Base-by-base conservation (phyloP, 2,888 invertebrate genomes). In the Plebejus anna region DNA sequence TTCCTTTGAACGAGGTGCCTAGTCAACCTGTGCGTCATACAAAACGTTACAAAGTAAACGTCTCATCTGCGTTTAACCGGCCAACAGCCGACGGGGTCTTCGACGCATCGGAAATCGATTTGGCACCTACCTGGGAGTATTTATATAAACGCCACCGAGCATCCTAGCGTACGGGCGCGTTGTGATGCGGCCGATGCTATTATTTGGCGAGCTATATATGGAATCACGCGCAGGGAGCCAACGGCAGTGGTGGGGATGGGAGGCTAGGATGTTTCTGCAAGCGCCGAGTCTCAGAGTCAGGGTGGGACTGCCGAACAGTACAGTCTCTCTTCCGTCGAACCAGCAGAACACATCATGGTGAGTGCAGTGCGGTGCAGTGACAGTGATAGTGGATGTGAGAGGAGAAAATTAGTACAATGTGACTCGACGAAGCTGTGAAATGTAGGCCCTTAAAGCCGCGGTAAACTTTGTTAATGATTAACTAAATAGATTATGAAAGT, bases 311-410 rank as follows among this genome's bases (percentile, higher is more conserved):
- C 90, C 90, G 90, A 90, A 85, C 89, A 89, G 88, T 88, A 86
- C 91, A 92, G 93, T 94, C 92, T 87, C 90, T 92, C 90, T 90
- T 90, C 90, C 91, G 88, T 91, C 90, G 90, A 87, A 88, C 87
- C 88, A 87, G 90, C 89, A 90, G 88, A 90, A 86, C 90, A 85
- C 88, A 92, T 87, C 92, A 94, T 93, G 94, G 93, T 93, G 90
- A 94, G 93, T 92, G 82, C 75, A 80, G 85, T 86, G 85, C 80
- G 81, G 83, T 87, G 86, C 82, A 83, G 80, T 83, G 84, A 83
- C 77, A 71, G 73, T 75, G 59, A 36, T 32, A 16, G 66, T 66
- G 66, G 32, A 66, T 32, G 32, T 32, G 11, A 13, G 22, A 22
- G 59, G 22, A 9, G n/a, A 59, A 22, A 7, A 28, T 9, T 22